Evolutionary conservation across 2,113 vertebrate genomes (phyloP).

Genomic region (Thermophis baileyi): DNA sequence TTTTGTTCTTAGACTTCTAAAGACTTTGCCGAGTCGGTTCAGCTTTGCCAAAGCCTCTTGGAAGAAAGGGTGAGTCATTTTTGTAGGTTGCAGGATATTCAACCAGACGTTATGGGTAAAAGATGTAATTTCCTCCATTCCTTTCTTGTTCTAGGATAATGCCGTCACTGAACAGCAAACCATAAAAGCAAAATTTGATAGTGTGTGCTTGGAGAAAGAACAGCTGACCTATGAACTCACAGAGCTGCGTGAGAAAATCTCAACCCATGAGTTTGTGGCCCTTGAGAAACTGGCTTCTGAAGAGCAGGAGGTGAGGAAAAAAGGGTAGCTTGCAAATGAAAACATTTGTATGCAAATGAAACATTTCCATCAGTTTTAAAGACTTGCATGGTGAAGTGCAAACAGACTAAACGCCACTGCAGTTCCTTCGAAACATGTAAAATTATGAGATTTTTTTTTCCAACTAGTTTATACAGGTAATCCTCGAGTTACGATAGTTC

Average conservation of each 20-base stretch:
- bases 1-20: slow-evolving; percentile 53
- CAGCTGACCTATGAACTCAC: slow-evolving; percentile 71
- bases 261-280: slow-evolving; percentile 80
- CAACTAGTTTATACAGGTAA: not conserved
- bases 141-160: slow-evolving; percentile 64
- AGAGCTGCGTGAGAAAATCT: slow-evolving; percentile 75
- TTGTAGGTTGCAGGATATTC: not conserved
- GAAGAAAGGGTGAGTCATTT: slow-evolving; percentile 74
- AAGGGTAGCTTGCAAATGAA: not conserved
- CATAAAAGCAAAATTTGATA: slow-evolving; percentile 69
- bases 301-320: slow-evolving; percentile 80
- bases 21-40: slow-evolving; percentile 77
- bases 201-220: slow-evolving; percentile 70
- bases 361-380: not conserved
- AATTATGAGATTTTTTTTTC: not conserved
- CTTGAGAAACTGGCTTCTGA: slow-evolving; percentile 79
- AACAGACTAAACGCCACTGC: not conserved
- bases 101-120: not conserved
- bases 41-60: slow-evolving; percentile 77
- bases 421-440: not conserved
- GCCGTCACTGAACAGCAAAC: slow-evolving; percentile 63
- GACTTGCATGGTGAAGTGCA: not conserved
- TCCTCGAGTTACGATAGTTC: too few species aligned
- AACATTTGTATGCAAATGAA: not conserved
- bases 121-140: not conserved